A percentile compares a stretch with the other conserved stretches of the same genome.
phyloP scores from a whole-genome alignment of 2,888 invertebrate species.

The Sinopyrophorus schimmeli region DNA sequence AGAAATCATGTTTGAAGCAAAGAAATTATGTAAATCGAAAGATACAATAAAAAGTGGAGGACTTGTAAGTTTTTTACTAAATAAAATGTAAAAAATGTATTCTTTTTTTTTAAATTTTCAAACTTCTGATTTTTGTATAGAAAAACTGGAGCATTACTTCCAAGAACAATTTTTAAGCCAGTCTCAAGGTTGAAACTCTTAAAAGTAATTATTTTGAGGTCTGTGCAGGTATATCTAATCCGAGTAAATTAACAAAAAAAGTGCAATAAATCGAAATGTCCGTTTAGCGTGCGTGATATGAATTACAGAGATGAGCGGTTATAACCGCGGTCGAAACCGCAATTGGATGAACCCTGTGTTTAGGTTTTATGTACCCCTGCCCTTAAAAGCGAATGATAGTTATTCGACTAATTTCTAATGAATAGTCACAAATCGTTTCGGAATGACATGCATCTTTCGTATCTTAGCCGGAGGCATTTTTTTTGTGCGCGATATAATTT shows the following conservation, averaged over 20 bases:
- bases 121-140: too few species aligned
- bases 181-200: too few species aligned
- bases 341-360: slow-evolving; percentile 36
- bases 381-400: slow-evolving; percentile 55
- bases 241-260: slow-evolving; percentile 11
- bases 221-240: not conserved
- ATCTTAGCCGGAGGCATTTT: slow-evolving; percentile 29
- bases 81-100: too few species aligned
- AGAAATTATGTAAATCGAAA: too few species aligned
- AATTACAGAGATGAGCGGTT: slow-evolving; percentile 29
- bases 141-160: too few species aligned
- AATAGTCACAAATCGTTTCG: slow-evolving; percentile 57
- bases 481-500: slow-evolving; percentile 47
- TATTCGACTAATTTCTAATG: slow-evolving; percentile 65
- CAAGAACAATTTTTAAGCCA: too few species aligned
- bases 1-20: too few species aligned
- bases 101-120: too few species aligned
- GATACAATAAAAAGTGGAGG: too few species aligned
- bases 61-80: too few species aligned
- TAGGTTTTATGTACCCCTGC: slow-evolving; percentile 30
- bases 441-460: slow-evolving; percentile 53
- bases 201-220: too few species aligned
- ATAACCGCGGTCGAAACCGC: slow-evolving; percentile 37
- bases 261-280: slow-evolving; percentile 17
- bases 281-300: slow-evolving; percentile 18